These are phyloP conservation scores for Novumbra hubbsi DNA, from an alignment of 2,797 vertebrate genomes.

Conservation along the genomic window DNA sequence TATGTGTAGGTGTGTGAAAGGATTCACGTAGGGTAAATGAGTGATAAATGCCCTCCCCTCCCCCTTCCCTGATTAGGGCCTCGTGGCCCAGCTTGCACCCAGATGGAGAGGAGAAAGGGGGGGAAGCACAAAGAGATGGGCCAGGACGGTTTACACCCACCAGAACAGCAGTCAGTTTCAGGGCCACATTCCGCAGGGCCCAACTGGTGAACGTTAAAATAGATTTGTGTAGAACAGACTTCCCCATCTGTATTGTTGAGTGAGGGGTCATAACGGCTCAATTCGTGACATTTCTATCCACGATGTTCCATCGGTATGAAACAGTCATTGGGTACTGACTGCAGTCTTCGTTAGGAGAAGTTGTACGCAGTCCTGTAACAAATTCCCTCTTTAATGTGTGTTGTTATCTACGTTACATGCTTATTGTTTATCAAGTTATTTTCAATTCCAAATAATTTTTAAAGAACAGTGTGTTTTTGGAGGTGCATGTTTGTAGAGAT, in stretches of 20 bases:
- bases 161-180: background rate
- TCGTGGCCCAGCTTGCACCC: slow-evolving; percentile 53
- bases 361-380: too few species aligned
- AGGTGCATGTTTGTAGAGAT: too few species aligned
- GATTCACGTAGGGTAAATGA: slow-evolving; percentile 19
- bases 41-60: slow-evolving; percentile 33
- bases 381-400: too few species aligned
- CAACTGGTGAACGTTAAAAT: background rate
- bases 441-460: too few species aligned
- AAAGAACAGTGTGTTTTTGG: too few species aligned
- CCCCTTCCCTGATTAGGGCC: slow-evolving; percentile 45
- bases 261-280: background rate
- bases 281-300: background rate
- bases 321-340: background rate
- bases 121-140: background rate
- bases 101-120: slow-evolving; percentile 50
- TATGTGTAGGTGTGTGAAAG: slow-evolving; percentile 3
- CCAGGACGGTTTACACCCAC: background rate
- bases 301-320: background rate
- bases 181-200: background rate
- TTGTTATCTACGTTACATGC: too few species aligned
- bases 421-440: too few species aligned
- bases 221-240: background rate
- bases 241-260: background rate
- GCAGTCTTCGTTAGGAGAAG: too few species aligned